A percentile compares a stretch with the other conserved stretches of the same genome.
phyloP scores from a whole-genome alignment of 2,113 vertebrate genomes.

The Polypterus bichir region DNA sequence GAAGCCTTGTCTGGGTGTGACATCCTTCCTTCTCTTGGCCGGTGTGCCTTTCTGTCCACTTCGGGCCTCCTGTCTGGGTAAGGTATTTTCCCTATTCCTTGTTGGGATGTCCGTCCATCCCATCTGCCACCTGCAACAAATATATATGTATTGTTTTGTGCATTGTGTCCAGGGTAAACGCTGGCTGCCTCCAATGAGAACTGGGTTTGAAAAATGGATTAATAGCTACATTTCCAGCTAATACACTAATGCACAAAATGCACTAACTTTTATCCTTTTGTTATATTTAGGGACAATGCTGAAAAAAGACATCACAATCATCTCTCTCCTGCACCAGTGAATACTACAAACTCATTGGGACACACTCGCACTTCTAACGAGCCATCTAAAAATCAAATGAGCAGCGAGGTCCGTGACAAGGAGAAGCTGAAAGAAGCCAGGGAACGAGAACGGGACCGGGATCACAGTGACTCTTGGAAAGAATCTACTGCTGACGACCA shows the following conservation, averaged over 20 bases:
- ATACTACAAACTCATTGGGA: slow-evolving; percentile 54
- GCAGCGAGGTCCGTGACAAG: slow-evolving; percentile 67
- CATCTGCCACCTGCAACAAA: too few relatives aligned
- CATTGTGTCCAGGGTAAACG: too few relatives aligned
- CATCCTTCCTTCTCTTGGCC: too few relatives aligned
- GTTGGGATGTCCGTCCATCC: too few relatives aligned
- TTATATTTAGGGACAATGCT: slow-evolving; percentile 60
- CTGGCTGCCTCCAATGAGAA: too few relatives aligned
- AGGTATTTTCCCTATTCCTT: too few relatives aligned
- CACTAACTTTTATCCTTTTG: slow-evolving; percentile 13
- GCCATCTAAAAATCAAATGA: slow-evolving; percentile 60
- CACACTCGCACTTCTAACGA: slow-evolving; percentile 61
- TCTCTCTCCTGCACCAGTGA: slow-evolving; percentile 69
- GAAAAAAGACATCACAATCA: slow-evolving; percentile 87
- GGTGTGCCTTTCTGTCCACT: too few relatives aligned
- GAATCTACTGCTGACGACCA: slow-evolving; percentile 71
- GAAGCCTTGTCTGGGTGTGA: too few relatives aligned
- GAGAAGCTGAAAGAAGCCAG: slow-evolving; percentile 65
- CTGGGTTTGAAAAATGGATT: too few relatives aligned
- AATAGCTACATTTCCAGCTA: slow-evolving; percentile 1
- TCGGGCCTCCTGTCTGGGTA: too few relatives aligned
- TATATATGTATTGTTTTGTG: too few relatives aligned
- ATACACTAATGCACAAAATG: slow-evolving; percentile 20
- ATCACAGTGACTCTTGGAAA: slow-evolving; percentile 75
- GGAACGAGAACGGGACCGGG: slow-evolving; percentile 46